Evolutionary conservation across 2,797 vertebrate species (phyloP).

Genomic region (Propithecus deckenii): DNA sequence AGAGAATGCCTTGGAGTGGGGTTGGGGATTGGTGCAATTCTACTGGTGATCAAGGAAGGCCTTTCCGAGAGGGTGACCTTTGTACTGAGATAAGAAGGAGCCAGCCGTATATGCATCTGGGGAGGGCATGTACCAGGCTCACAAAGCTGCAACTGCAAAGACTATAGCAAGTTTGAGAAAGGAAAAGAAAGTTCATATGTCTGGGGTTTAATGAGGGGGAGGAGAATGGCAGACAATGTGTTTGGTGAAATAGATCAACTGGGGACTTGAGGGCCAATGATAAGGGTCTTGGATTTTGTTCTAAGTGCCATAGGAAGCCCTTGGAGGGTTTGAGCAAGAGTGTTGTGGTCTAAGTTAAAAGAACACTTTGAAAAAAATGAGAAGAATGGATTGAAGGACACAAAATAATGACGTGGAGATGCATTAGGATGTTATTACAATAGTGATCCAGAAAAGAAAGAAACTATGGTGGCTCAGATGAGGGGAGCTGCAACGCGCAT

Average conservation of each 20-base stretch:
- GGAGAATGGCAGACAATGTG: background rate
- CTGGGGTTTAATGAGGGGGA: background rate
- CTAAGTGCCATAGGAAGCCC: background rate
- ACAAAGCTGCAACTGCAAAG: background rate
- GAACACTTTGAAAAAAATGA: background rate
- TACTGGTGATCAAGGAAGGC: background rate
- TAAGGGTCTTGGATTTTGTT: background rate
- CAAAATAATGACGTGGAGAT: background rate
- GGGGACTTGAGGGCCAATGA: background rate
- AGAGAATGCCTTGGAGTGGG: background rate
- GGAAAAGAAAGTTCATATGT: background rate
- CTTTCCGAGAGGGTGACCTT: background rate
- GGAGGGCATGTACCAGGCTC: background rate
- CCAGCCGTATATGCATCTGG: background rate
- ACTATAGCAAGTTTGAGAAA: background rate
- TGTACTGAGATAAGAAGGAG: slow-evolving; percentile 4
- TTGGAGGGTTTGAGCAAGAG: background rate
- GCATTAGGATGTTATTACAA: background rate
- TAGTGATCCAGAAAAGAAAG: background rate
- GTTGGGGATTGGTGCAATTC: background rate
- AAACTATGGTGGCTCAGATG: background rate
- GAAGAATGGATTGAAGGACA: background rate
- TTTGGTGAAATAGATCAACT: background rate
- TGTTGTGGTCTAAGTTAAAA: background rate
- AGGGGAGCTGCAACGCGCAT: background rate